phyloP scores from a whole-genome alignment of 1,140 invertebrate genomes.

The Drosophila oshimai region DNA sequence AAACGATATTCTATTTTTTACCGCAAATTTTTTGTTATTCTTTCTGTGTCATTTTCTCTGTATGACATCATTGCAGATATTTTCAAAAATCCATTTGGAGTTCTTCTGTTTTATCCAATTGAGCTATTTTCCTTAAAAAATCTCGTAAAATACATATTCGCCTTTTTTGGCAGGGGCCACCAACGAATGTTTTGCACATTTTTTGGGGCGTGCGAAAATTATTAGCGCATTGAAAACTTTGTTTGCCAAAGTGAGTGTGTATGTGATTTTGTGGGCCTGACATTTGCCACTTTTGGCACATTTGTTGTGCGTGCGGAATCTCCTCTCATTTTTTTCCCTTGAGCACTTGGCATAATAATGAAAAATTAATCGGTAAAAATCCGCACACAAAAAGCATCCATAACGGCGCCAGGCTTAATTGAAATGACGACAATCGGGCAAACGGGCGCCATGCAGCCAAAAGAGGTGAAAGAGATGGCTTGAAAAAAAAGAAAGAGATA shows the following conservation, averaged over 20 bases:
- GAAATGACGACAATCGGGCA: slow-evolving; percentile 53
- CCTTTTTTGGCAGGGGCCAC: slow-evolving; percentile 7
- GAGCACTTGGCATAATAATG: slow-evolving; percentile 64
- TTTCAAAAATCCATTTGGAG: background rate
- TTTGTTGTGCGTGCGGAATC: slow-evolving; percentile 36
- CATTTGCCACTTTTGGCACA: slow-evolving; percentile 39
- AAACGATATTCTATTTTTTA: too few species aligned
- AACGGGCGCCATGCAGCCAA: slow-evolving; percentile 14
- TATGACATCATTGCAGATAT: too few species aligned
- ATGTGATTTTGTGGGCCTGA: slow-evolving; percentile 11
- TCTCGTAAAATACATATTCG: background rate
- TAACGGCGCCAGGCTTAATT: slow-evolving; percentile 67
- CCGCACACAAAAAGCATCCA: slow-evolving; percentile 31
- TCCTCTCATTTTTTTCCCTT: background rate
- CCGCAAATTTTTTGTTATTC: too few species aligned
- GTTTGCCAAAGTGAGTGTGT: background rate
- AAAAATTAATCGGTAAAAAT: slow-evolving; percentile 64
- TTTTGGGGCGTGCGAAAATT: slow-evolving; percentile 38
- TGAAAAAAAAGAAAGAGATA: background rate
- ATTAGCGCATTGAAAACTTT: slow-evolving; percentile 33
- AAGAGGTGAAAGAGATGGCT: slow-evolving; percentile 13
- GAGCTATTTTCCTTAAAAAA: background rate
- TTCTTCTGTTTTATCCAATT: background rate
- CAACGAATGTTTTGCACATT: slow-evolving; percentile 19
- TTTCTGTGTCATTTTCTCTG: too few species aligned